Percentiles rank a stretch among this genome's conserved stretches.
These are phyloP conservation scores for Philaenus spumarius DNA, from an alignment of 1,140 invertebrate genomes.

Conservation along the genomic window DNA sequence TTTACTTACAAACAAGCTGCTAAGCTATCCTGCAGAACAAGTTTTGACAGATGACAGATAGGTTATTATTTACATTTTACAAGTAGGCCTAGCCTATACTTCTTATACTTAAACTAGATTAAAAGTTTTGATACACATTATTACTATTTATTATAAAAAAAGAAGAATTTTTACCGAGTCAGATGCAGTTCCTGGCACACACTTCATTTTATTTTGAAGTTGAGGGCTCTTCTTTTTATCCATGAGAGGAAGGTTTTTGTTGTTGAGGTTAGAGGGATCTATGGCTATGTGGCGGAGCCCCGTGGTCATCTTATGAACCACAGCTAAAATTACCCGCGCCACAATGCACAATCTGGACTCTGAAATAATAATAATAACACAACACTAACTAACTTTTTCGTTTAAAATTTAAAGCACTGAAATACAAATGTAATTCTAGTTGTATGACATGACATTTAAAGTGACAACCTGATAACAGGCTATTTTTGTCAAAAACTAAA, in stretches of 20 bases:
- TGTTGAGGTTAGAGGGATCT: constrained; percentile 27
- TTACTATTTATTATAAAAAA: too few relatives aligned
- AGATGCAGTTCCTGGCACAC: constrained; percentile 26
- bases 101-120: too few relatives aligned
- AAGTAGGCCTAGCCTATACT: too few relatives aligned
- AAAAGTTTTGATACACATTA: too few relatives aligned
- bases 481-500: not conserved
- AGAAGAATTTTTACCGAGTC: constrained; percentile 32
- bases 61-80: too few relatives aligned
- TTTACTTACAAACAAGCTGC: too few relatives aligned
- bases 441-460: not conserved
- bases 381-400: not conserved
- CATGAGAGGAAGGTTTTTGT: constrained; percentile 17
- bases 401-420: not conserved
- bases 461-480: not conserved
- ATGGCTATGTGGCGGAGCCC: constrained; percentile 30
- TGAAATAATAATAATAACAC: not conserved
- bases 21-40: too few relatives aligned
- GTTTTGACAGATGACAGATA: too few relatives aligned
- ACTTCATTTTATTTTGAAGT: constrained; percentile 28
- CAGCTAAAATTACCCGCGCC: constrained; percentile 21
- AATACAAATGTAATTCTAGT: not conserved
- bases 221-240: constrained; percentile 30
- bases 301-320: constrained; percentile 28
- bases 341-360: constrained; percentile 12